Evolutionary conservation across 2,797 vertebrate species (phyloP).

Genomic region (Aotus griseimembra): DNA sequence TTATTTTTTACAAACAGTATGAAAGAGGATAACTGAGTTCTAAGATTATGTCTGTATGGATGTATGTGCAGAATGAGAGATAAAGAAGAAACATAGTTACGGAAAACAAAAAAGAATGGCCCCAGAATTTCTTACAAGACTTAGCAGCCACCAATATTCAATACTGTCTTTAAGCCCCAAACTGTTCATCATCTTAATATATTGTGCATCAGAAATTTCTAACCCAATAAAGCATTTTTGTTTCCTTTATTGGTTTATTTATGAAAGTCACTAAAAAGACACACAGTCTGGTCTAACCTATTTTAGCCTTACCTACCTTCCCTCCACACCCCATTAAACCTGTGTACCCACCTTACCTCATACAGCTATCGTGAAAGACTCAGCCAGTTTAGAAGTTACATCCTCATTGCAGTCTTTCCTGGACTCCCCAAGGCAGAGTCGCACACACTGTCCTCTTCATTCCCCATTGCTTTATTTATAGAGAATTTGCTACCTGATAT

Average conservation of each 20-base stretch:
- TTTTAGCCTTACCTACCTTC: background rate
- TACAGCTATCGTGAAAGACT: background rate
- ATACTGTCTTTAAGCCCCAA: background rate
- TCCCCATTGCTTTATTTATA: background rate
- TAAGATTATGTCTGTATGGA: background rate
- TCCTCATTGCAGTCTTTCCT: background rate
- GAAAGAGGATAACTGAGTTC: conserved; percentile 17
- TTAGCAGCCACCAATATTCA: background rate
- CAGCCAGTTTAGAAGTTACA: background rate
- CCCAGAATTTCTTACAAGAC: background rate
- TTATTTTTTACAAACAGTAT: background rate
- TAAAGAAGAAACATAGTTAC: background rate
- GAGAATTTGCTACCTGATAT: background rate
- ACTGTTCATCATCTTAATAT: background rate
- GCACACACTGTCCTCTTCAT: background rate
- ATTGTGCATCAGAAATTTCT: background rate
- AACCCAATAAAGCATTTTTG: background rate
- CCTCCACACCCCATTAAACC: background rate
- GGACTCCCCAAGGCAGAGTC: background rate
- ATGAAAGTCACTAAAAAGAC: background rate
- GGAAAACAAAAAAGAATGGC: background rate
- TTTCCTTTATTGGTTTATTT: background rate
- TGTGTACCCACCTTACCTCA: background rate
- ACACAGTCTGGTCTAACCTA: background rate
- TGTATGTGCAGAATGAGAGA: background rate